These are phyloP conservation scores for Melanaphis sacchari DNA, from an alignment of 1,140 invertebrate species.

Conservation along the genomic window DNA sequence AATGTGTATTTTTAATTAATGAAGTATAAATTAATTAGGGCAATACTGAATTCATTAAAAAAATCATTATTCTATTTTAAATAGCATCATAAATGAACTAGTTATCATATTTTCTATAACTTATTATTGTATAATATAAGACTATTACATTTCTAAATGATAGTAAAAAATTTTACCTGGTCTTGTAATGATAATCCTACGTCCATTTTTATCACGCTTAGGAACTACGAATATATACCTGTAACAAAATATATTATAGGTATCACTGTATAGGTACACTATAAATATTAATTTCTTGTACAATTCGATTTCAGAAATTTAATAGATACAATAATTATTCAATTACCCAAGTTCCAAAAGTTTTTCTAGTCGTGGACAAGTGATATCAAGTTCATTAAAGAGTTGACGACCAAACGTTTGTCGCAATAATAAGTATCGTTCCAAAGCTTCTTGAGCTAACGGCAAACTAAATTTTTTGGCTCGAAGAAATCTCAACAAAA, in stretches of 20 bases:
- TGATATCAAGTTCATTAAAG: slow-evolving; percentile 77
- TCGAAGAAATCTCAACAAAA: slow-evolving; percentile 80
- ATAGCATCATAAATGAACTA: too few relatives aligned
- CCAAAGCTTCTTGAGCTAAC: slow-evolving; percentile 80
- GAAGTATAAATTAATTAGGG: too few relatives aligned
- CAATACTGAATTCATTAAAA: too few relatives aligned
- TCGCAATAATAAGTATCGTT: slow-evolving; percentile 81
- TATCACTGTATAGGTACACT: slow-evolving; percentile 4
- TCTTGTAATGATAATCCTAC: slow-evolving; percentile 78
- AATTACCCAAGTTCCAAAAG: slow-evolving; percentile 75
- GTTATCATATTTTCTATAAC: too few relatives aligned
- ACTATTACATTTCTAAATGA: too few relatives aligned
- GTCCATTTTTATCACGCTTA: slow-evolving; percentile 76
- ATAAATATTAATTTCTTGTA: neutral
- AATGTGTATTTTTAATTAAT: too few relatives aligned
- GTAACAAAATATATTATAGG: neutral
- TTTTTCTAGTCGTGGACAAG: slow-evolving; percentile 74
- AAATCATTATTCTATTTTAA: too few relatives aligned
- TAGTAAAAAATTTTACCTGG: slow-evolving; percentile 68
- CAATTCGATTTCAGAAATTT: neutral
- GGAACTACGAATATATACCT: slow-evolving; percentile 81
- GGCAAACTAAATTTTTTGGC: slow-evolving; percentile 84
- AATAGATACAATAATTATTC: neutral
- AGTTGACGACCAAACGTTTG: slow-evolving; percentile 70
- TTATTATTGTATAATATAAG: too few relatives aligned